Evolutionary conservation across 1,140 invertebrate genomes (phyloP), one percentile per base, ranked within the genome.

Genomic region (Tenebrio molitor): DNA sequence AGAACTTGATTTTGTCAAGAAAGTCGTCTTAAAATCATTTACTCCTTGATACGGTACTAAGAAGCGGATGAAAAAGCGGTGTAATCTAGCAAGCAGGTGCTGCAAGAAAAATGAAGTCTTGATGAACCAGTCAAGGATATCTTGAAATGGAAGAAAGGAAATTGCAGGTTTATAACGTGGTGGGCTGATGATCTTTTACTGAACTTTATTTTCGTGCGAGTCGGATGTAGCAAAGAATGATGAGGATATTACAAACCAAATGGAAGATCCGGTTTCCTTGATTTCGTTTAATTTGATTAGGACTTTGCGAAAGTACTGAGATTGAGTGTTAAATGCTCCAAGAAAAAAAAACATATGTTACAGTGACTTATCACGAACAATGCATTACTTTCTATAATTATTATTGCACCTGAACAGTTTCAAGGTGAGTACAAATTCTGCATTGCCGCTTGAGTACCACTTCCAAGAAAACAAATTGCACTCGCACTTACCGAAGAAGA

Each of bases 321-420:
- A 29, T 58, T 8, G 8, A 53, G 14, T 53, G 46, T 58, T 29
- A 15, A 58, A 58, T 12, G 2, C 2, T 10, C 3, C 2, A 25
- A 58, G 1, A 23, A 53, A 58, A 58, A 29, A 29, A 58, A 58
- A 58, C 50, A 58, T 58, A 58, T 58, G 50, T 58, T 58, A 58
- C 50, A 58, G 15, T 58, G 50, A 58, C 50, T 58, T 58, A 58
- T 58, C 23, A 42, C 21, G 39, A 66, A 66, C 64, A 66, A 66
- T 66, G 25, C 34, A 23, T 14, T 21, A 44, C 64, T 66, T 66
- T 66, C 64, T 66, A 66, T 21, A 23, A 66, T 66, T 66, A 66
- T 25, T 53, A 53, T 21, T 53, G 46, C 46, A 53, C 46, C 63
- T 21, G 63, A 66, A 66, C 21, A 29, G 23, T 66, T 66, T 66